Base-by-base conservation (phyloP, 30 jellyfish, hydroid and myxozoan genomes). In the Mastigias papua region DNA sequence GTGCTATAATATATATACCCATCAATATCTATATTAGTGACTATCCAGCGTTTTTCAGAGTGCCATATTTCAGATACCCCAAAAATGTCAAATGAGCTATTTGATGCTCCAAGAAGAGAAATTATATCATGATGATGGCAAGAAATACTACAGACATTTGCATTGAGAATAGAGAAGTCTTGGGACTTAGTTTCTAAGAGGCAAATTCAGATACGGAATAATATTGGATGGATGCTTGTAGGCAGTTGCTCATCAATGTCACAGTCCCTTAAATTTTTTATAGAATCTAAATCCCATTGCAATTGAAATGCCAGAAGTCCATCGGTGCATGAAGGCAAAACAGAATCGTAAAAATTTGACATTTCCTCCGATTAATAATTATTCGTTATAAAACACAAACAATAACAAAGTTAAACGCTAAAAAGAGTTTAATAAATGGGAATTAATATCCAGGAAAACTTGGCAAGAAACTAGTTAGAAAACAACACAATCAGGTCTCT, bases 41-140 rank as follows among this genome's bases (percentile, higher is more conserved):
- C 34, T 13, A 60, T 17, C 19, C 68, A 48, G n/a, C 58, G 30
- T 7, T 51, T 58, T 57, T 34, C 80, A 21, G 89, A 64, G 49
- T 79, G 33, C 81, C 89, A 79, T 37, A 79, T 31, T 51, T 62
- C 89, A 64, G 80, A 60, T 34, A 79, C 62, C n/a, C 89, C 80
- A 60, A 79, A 54, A 29, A 79, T 69, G 4, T 58, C 89, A 79
- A 61, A 61, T 54, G 67, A 54, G 9, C 17, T 54, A 54, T 54
- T 54, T 2, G 67, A 54, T 6, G 67, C 67, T 54, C 3, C 25
- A 54, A 54, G 60, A 54, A 54, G 16, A 46, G 60, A 46, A 30
- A 25, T 26, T 34, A 48, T 16, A 5, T 21, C 42, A 48, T 73
- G 19, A 34, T 21, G 68, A 25, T 35, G 69, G 68, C 37, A 46